A percentile compares a stretch with the other conserved stretches of the same genome.
These are phyloP conservation scores for Arenaria interpres DNA, from an alignment of 2,113 vertebrate genomes.

Conservation along the genomic window DNA sequence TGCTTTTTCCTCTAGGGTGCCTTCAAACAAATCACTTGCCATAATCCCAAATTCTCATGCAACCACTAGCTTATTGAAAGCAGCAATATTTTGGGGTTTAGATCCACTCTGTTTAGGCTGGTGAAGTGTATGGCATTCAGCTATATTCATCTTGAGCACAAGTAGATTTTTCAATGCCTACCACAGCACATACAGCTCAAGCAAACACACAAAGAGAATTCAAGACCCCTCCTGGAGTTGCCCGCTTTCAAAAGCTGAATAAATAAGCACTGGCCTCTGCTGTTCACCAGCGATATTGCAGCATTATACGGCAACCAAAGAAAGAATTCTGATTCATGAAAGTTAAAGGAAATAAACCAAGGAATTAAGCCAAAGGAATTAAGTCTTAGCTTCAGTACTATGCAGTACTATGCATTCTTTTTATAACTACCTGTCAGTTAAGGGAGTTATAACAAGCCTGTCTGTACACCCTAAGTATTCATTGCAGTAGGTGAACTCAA, in stretches of 20 bases:
- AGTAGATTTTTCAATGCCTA: background rate
- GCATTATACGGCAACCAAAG: background rate
- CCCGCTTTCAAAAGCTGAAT: background rate
- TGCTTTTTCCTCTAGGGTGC: background rate
- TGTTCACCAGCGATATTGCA: slow-evolving; percentile 4
- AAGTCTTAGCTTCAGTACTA: background rate
- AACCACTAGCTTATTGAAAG: background rate
- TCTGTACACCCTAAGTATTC: slow-evolving; percentile 77
- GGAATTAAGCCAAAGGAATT: background rate
- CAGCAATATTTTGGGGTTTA: background rate
- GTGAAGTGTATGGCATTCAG: background rate
- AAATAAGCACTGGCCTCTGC: slow-evolving; percentile 46
- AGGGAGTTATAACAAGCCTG: slow-evolving; percentile 75
- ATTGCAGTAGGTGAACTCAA: slow-evolving; percentile 76
- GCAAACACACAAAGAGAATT: background rate
- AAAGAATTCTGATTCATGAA: background rate
- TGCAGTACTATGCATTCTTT: background rate
- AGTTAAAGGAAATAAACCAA: background rate
- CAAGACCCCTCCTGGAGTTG: background rate
- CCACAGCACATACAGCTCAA: background rate
- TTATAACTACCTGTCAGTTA: slow-evolving; percentile 72
- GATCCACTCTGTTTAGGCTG: background rate
- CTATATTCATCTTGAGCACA: background rate
- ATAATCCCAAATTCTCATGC: background rate
- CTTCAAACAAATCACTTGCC: background rate